Base-by-base conservation (phyloP, 2,113 vertebrate species). In the cattle (Bos taurus) region DNA sequence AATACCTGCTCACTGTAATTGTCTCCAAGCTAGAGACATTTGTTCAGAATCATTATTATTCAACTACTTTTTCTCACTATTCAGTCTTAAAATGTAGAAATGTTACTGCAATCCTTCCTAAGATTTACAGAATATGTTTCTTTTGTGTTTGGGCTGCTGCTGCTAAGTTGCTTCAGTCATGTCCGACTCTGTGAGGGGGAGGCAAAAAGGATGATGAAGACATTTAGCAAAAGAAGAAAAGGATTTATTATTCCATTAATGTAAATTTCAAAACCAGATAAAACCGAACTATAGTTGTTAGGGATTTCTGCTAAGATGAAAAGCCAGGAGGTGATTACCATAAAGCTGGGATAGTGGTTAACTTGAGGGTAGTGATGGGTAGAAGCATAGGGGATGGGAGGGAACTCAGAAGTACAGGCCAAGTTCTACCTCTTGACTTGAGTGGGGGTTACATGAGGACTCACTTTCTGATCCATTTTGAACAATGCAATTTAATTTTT, bases 111-210 rank as follows among this genome's bases (percentile, higher is more conserved):
- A 33, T 74, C 40, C 33, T 80, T 78, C 46, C 78, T 94, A 43
- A 74, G 28, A 93, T 86, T 88, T 94, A 59, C n/a, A 91, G 71
- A 96, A 46, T 46, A 23, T 67, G 54, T 82, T 96, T 91, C 59
- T 77, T 43, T 13, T 26, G 12, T 77, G 40, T 43, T 28, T 17
- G 50, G 12, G 30, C 60, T 62, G 60, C 26, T 62, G 60, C 60
- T 62, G 28, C 60, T 7, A 30, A 62, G 60, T 62, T 28, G 7
- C 28, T 62, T 62, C 28, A 30, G 60, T 62, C 30, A 14, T 15
- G 6, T 62, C 28, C 0, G 1, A 62, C 60, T 62, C 28, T 62
- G 59, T 30, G 6, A 2, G 4, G 12, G 13, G 4, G 3, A 50
- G 10, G 7, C 82, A 90, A 48, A 60, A 96, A 92, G 43, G 23